A percentile compares a stretch with the other conserved stretches of the same genome.
Evolutionary conservation across 2,888 invertebrate genomes (phyloP).

Genomic region (Uropetala carovei): DNA sequence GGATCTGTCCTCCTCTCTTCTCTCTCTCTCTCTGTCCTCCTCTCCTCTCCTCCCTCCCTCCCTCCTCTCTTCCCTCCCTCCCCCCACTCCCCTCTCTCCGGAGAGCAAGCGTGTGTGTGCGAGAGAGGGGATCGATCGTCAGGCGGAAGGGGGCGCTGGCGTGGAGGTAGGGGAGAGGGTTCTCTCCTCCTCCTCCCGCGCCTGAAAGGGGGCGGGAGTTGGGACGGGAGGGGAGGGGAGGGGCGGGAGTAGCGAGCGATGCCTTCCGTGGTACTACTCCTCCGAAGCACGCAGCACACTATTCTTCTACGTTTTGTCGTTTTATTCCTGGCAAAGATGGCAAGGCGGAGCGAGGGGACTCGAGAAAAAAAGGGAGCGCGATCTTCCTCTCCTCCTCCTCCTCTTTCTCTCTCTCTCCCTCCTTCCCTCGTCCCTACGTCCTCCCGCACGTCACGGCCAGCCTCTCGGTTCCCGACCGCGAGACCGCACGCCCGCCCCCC

Average conservation of each 20-base stretch:
- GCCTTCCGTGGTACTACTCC: slow-evolving; percentile 66
- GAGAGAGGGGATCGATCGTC: slow-evolving; percentile 60
- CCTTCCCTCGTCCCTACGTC: not conserved
- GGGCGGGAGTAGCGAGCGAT: slow-evolving; percentile 48
- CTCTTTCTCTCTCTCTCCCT: not conserved
- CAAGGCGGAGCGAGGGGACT: not conserved
- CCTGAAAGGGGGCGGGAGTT: slow-evolving; percentile 39
- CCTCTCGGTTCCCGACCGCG: not conserved
- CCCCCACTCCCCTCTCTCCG: slow-evolving; percentile 67
- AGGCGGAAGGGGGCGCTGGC: slow-evolving; percentile 66
- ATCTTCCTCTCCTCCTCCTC: no score
- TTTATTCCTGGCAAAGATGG: slow-evolving; percentile 40
- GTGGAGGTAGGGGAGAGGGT: not conserved
- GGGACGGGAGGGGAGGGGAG: slow-evolving; percentile 61
- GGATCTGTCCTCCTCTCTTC: slow-evolving; percentile 41
- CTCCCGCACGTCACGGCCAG: not conserved
- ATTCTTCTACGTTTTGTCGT: slow-evolving; percentile 43
- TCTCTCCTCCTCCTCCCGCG: no score
- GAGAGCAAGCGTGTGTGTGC: slow-evolving; percentile 52
- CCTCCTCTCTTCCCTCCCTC: slow-evolving; percentile 64
- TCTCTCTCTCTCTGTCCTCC: not conserved
- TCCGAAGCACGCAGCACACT: slow-evolving; percentile 67
- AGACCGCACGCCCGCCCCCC: not conserved
- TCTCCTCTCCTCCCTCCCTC: slow-evolving; percentile 65
- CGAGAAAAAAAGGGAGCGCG: no score